Base-by-base conservation (phyloP, 2,113 vertebrate species). In the Heteronetta atricapilla region DNA sequence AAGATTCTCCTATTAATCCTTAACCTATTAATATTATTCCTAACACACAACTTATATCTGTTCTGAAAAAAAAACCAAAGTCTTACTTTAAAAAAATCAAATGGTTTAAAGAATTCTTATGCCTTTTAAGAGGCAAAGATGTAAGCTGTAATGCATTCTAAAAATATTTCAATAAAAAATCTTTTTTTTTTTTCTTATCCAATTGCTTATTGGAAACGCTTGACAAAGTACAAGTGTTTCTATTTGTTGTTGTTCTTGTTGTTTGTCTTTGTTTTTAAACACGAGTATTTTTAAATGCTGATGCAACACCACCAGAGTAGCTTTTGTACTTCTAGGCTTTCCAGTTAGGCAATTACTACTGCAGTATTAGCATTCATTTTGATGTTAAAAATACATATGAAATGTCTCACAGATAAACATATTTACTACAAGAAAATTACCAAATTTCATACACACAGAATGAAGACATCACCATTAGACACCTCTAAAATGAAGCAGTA, bases 61-160 rank as follows among this genome's bases (percentile, higher is more conserved):
- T 91, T 88, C 60, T 91, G 82, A 96, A 83, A 91, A 74, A 93
- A 93, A 96, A 36, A 83, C 90, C 72, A 93, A 93, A 96, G 38
- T 7, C 59, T 86, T 78, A 92, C 21, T 40, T 29, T 29, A 40
- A 64, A 53, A 53, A 53, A 55, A 29, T 28, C 26, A 72, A 76
- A 26, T 86, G 4, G 36, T 38, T 81, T 88, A 88, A 86, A 96
- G 36, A 33, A 76, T 78, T 58, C 8, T 15, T 91, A 70, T 22
- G 48, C 18, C 40, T 93, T 89, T 77, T 48, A 93, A 63, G 18
- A 89, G 60, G 33, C 58, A 82, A 87, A 83, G 13, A 63, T 8
- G 2, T 64, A 88, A 82, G 40, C 2, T 64, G 17, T 16, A 79
- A 90, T 19, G 25, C 22, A 78, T 70, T 69, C 26, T 52, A 87